Conservation (phyloP, 2,888 invertebrate genomes). For the Lithodes maja region DNA sequence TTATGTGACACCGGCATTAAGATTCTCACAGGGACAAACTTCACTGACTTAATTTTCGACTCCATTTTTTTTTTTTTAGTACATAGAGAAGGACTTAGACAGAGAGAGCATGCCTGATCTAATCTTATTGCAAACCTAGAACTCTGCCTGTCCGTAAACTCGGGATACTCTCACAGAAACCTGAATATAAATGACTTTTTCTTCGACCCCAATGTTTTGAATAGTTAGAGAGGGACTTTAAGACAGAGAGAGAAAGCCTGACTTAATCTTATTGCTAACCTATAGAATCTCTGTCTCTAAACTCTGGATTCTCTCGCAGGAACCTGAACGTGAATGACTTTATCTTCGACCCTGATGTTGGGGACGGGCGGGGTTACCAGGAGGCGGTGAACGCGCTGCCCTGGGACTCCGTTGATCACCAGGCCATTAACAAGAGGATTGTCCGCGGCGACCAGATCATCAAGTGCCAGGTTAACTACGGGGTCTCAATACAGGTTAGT, state of each 20-base stretch:
- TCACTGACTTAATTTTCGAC: too few relatives aligned
- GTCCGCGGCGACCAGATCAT: conserved; percentile 34
- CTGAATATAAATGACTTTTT: not conserved
- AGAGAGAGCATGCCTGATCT: too few relatives aligned
- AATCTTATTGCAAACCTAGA: too few relatives aligned
- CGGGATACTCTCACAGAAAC: too few relatives aligned
- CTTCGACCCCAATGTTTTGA: not conserved
- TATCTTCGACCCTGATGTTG: conserved; percentile 34
- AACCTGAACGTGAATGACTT: conserved; percentile 24
- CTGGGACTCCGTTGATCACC: conserved; percentile 21
- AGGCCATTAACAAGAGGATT: conserved; percentile 7
- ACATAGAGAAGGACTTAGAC: too few relatives aligned
- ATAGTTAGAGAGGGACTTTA: too few relatives aligned
- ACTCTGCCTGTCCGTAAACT: too few relatives aligned
- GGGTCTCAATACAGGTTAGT: conserved; percentile 20
- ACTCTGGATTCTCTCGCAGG: conserved; percentile 4
- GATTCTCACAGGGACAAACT: too few relatives aligned
- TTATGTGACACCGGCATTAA: too few relatives aligned
- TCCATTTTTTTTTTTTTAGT: too few relatives aligned
- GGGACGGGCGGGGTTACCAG: conserved; percentile 36
- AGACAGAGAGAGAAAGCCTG: not conserved
- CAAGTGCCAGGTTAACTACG: conserved; percentile 49
- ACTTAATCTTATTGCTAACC: not conserved
- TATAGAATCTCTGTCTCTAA: too few relatives aligned
- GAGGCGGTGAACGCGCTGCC: conserved; percentile 37